phyloP scores from a whole-genome alignment of 2,113 vertebrate species.

The Mirounga angustirostris region DNA sequence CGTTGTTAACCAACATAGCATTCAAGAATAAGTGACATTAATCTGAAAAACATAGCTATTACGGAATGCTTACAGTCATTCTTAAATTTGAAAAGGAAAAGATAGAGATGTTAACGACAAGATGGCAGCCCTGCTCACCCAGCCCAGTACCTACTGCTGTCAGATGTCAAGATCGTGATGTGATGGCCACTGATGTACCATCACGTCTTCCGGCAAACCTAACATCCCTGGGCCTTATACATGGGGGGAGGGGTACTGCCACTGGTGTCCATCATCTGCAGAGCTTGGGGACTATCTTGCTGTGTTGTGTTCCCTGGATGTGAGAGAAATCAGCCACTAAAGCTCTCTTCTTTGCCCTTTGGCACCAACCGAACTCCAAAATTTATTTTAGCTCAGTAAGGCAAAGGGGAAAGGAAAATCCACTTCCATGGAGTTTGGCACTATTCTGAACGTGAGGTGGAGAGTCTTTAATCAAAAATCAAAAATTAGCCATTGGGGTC shows the following conservation, averaged over 20 bases:
- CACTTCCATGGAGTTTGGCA: background rate
- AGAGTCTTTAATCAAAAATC: background rate
- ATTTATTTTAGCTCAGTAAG: background rate
- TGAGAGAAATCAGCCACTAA: background rate
- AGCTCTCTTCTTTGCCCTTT: background rate
- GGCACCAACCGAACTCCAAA: background rate
- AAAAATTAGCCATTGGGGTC: background rate
- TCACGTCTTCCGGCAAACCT: no score
- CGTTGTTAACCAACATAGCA: background rate
- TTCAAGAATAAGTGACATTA: constrained; percentile 5
- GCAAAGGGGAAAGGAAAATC: background rate
- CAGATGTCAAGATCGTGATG: background rate
- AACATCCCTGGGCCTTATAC: background rate
- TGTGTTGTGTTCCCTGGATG: background rate
- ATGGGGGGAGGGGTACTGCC: background rate
- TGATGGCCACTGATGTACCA: no score
- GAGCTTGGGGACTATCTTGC: background rate
- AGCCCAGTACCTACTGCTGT: background rate
- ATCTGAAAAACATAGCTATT: background rate
- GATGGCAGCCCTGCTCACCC: background rate
- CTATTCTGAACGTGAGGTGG: background rate
- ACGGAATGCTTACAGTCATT: background rate
- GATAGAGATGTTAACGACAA: background rate
- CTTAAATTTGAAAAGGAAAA: constrained; percentile 42
- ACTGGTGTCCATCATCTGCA: background rate